Evolutionary conservation across 2,797 vertebrate genomes (phyloP).

Genomic region (Macropus fuliginosus): DNA sequence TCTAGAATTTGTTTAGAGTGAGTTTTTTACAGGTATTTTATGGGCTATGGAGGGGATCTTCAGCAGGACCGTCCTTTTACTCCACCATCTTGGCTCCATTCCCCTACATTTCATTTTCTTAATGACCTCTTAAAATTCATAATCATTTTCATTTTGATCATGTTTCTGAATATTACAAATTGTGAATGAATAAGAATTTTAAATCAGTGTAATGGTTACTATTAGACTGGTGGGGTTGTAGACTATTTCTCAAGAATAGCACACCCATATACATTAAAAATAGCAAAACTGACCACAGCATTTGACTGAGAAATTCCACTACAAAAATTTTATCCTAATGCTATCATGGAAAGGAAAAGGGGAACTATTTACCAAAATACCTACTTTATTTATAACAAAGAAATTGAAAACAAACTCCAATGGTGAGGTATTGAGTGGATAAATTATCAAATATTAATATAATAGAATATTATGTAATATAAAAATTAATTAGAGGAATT

Average conservation of each 20-base stretch:
- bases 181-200: background rate
- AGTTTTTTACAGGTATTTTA: too few species aligned
- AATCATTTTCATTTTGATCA: slow-evolving; percentile 43
- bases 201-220: background rate
- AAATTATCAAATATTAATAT: background rate
- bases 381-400: background rate
- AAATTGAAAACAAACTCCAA: background rate
- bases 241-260: background rate
- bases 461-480: background rate
- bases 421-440: background rate
- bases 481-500: background rate
- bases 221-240: background rate
- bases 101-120: slow-evolving; percentile 1
- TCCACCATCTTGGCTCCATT: too few species aligned
- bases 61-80: too few species aligned
- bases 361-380: background rate
- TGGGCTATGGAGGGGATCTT: too few species aligned
- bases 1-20: too few species aligned
- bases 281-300: background rate
- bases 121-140: slow-evolving; percentile 37
- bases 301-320: background rate
- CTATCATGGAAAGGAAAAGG: background rate
- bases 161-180: background rate
- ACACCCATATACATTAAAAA: background rate
- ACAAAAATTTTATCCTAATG: background rate